Evolutionary conservation across 2,797 vertebrate genomes (phyloP).

Genomic region (Myripristis murdjan): DNA sequence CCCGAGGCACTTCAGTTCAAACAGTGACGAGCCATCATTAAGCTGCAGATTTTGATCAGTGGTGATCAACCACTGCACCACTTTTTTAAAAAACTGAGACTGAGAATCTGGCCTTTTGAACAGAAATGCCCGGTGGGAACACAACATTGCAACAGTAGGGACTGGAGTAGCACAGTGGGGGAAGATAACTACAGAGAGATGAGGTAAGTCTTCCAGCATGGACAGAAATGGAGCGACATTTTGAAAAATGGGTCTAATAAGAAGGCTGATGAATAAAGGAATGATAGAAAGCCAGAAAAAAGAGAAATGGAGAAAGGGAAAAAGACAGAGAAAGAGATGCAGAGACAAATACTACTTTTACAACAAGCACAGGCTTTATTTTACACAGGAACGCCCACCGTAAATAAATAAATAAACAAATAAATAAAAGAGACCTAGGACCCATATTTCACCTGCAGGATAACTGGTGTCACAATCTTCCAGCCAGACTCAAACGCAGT

Average conservation of each 20-base stretch:
- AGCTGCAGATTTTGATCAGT: background rate
- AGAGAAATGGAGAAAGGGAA: constrained; percentile 3
- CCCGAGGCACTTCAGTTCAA: no score
- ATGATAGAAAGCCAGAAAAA: background rate
- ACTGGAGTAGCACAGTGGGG: background rate
- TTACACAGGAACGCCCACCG: no score
- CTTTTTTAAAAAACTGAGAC: background rate
- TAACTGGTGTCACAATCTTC: no score
- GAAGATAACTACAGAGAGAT: background rate
- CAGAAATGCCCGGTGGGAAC: background rate
- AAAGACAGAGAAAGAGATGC: constrained; percentile 7
- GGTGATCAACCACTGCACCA: background rate
- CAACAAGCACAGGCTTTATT: no score
- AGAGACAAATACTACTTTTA: constrained; percentile 10
- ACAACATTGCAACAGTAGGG: constrained; percentile 7
- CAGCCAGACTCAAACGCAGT: no score
- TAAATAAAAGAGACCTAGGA: no score
- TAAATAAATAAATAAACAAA: no score
- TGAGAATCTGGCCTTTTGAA: constrained; percentile 3
- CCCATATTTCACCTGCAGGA: no score
- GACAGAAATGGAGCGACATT: background rate
- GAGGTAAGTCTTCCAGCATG: background rate
- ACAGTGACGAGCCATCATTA: no score
- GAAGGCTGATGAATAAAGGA: background rate
- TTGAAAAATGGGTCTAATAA: background rate